phyloP scores from a whole-genome alignment of 2,113 vertebrate species.

The Catharus fuscescens region DNA sequence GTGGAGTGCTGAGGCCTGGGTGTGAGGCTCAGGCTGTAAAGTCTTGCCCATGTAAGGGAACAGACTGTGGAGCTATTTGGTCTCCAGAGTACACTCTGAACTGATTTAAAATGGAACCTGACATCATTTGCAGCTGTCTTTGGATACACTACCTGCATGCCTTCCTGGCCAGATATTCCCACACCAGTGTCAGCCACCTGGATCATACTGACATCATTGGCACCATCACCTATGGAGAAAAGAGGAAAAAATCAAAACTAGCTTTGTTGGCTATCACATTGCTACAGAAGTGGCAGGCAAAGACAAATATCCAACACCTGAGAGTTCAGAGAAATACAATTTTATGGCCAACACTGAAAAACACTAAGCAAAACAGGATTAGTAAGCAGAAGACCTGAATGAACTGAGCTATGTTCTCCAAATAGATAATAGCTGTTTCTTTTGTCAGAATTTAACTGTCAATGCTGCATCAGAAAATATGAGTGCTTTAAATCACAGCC shows the following conservation, averaged over 20 bases:
- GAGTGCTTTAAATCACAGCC: not conserved
- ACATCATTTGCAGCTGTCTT: not conserved
- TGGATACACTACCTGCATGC: slow-evolving; percentile 83
- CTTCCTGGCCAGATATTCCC: slow-evolving; percentile 86
- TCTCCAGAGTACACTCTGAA: not conserved
- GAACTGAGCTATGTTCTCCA: not conserved
- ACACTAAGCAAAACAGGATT: not conserved
- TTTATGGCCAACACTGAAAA: not conserved
- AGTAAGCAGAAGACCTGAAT: not conserved
- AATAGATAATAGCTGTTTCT: not conserved
- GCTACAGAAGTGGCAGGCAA: not conserved
- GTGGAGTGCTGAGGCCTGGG: not conserved
- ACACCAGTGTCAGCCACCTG: slow-evolving; percentile 84
- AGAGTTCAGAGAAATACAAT: not conserved
- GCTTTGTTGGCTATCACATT: not conserved
- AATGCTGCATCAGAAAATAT: not conserved
- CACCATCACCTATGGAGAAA: slow-evolving; percentile 81
- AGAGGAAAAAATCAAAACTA: not conserved
- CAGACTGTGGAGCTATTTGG: not conserved
- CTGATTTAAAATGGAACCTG: not conserved
- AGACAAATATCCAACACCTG: not conserved
- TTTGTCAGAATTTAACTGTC: not conserved
- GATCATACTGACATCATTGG: slow-evolving; percentile 91
- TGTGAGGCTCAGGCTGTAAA: not conserved
- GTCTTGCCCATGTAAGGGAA: not conserved